These are phyloP conservation scores for Acrossocheilus wenchowensis DNA, from an alignment of 2,797 vertebrate species.

Conservation along the genomic window DNA sequence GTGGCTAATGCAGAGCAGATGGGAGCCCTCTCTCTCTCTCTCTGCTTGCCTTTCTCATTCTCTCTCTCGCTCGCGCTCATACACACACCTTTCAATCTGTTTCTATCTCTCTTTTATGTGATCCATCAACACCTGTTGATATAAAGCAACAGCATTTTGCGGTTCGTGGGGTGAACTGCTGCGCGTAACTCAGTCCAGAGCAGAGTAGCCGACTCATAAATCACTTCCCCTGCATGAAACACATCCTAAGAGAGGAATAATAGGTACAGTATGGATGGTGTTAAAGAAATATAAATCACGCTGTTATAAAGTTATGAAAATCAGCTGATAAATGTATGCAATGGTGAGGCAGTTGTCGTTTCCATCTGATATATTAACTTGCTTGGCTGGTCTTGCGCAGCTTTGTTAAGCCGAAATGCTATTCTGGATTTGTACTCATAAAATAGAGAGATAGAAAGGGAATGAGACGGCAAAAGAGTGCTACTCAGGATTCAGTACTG, in stretches of 20 bases:
- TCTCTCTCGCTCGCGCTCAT: not conserved
- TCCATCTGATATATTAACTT: conserved; percentile 12
- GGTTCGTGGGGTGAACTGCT: conserved; percentile 16
- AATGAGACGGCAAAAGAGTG: not conserved
- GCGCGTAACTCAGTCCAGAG: conserved; percentile 33
- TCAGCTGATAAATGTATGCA: conserved; percentile 1
- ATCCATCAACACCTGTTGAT: conserved; percentile 58
- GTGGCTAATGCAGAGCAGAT: conserved; percentile 49
- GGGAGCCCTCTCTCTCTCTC: not conserved
- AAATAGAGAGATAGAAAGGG: conserved; percentile 18
- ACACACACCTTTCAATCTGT: conserved; percentile 13
- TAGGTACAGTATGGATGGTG: conserved; percentile 22
- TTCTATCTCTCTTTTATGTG: conserved; percentile 25
- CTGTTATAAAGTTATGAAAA: conserved; percentile 37
- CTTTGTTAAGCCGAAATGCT: not conserved
- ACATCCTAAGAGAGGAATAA: conserved; percentile 24
- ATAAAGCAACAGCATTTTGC: conserved; percentile 36
- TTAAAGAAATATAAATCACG: conserved; percentile 42
- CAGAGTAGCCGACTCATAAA: conserved; percentile 28
- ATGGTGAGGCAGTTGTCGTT: not conserved
- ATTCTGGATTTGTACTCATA: conserved; percentile 9
- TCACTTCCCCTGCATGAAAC: conserved; percentile 34
- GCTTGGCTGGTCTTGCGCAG: not conserved
- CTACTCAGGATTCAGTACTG: not conserved
- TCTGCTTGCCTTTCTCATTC: conserved; percentile 20